A percentile compares a stretch with the other conserved stretches of the same genome.
These are phyloP conservation scores for Monochamus saltuarius DNA, from an alignment of 1,140 invertebrate species.

Conservation along the genomic window DNA sequence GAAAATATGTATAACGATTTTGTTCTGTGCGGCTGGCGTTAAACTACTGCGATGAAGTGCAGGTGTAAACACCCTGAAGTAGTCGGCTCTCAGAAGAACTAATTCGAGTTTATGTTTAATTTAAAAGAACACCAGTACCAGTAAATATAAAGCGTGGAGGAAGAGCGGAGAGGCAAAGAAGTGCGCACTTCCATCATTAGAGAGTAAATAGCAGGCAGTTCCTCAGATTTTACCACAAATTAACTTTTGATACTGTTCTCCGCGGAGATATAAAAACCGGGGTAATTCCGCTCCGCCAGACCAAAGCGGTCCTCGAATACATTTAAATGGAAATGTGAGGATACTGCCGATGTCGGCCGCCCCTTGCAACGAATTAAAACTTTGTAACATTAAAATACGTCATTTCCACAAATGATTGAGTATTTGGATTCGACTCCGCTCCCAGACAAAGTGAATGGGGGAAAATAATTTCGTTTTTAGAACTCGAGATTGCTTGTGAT, in stretches of 20 bases:
- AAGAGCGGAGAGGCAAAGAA: slow-evolving; percentile 35
- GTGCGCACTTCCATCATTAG: slow-evolving; percentile 41
- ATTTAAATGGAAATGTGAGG: slow-evolving; percentile 51
- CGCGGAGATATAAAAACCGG: slow-evolving; percentile 50
- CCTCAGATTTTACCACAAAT: slow-evolving; percentile 42
- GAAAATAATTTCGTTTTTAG: slow-evolving; percentile 49
- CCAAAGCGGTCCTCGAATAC: slow-evolving; percentile 41
- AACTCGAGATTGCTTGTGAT: slow-evolving; percentile 45
- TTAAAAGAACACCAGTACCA: slow-evolving; percentile 36
- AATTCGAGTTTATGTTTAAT: slow-evolving; percentile 33
- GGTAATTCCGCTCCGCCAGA: slow-evolving; percentile 39
- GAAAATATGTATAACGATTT: too few species aligned
- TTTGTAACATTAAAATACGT: slow-evolving; percentile 51
- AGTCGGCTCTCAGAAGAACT: not conserved
- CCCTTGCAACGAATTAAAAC: slow-evolving; percentile 44
- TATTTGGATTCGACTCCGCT: slow-evolving; percentile 39
- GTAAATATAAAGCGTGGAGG: slow-evolving; percentile 41
- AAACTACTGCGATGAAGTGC: slow-evolving; percentile 9
- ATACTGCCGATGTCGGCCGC: slow-evolving; percentile 46
- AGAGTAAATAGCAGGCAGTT: slow-evolving; percentile 36
- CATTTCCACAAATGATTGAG: slow-evolving; percentile 52
- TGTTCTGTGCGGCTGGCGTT: too few species aligned
- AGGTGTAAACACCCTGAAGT: slow-evolving; percentile 7
- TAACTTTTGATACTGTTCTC: slow-evolving; percentile 51
- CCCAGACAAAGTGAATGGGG: slow-evolving; percentile 44